phyloP scores from a whole-genome alignment of 2,888 invertebrate species.

The Argyresthia albistria region DNA sequence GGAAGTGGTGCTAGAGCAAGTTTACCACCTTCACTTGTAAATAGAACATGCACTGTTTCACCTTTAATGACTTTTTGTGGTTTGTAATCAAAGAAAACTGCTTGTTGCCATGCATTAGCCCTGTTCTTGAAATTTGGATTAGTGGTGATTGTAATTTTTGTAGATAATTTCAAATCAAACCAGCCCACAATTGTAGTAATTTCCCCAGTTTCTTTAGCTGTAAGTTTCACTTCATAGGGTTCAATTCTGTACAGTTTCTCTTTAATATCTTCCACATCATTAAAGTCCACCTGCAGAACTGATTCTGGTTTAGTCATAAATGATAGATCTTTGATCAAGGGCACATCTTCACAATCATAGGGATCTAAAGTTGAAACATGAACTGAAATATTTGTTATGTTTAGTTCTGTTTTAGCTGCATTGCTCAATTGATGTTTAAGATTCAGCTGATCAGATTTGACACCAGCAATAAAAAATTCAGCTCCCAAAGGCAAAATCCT shows the following conservation, averaged over 20 bases:
- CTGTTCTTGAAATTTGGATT: conserved; percentile 62
- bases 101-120: conserved; percentile 84
- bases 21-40: conserved; percentile 49
- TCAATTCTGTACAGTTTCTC: conserved; percentile 35
- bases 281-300: conserved; percentile 76
- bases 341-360: conserved; percentile 81
- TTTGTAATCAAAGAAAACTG: conserved; percentile 74
- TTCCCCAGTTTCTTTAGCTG: conserved; percentile 53
- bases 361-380: conserved; percentile 59
- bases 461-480: conserved; percentile 75
- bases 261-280: conserved; percentile 61
- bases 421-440: conserved; percentile 51
- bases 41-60: conserved; percentile 33
- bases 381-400: conserved; percentile 27
- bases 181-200: conserved; percentile 79
- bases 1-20: conserved; percentile 31
- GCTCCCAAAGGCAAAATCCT: conserved; percentile 75
- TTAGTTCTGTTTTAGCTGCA: conserved; percentile 30
- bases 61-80: conserved; percentile 35
- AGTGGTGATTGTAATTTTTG: conserved; percentile 73
- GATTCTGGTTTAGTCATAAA: conserved; percentile 72
- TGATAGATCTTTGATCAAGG: conserved; percentile 62
- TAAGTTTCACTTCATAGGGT: conserved; percentile 43
- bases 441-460: conserved; percentile 67
- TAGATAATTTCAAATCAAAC: conserved; percentile 81